Conservation (phyloP, 2,797 vertebrate species). For the Enteromius radiatus region DNA sequence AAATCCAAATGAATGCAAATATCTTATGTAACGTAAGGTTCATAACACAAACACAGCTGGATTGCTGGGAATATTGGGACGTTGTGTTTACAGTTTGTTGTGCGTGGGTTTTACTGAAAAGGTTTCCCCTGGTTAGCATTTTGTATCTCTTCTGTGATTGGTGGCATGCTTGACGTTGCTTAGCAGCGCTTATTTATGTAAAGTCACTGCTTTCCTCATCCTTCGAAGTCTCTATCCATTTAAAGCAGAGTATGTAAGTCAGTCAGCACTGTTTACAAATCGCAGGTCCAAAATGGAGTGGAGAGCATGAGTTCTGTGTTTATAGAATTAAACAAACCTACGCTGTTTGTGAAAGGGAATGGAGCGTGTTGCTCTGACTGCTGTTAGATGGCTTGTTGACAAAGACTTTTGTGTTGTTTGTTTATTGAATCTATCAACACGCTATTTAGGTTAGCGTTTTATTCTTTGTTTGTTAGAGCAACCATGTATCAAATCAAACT, state of each 20-base stretch:
- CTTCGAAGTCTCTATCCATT: conserved; percentile 37
- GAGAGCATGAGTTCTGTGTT: conserved; percentile 35
- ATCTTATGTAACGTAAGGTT: background rate
- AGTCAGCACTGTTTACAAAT: conserved; percentile 29
- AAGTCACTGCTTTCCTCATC: background rate
- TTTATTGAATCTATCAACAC: background rate
- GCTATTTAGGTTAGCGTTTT: background rate
- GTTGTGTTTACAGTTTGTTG: background rate
- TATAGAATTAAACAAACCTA: conserved; percentile 31
- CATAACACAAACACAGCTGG: conserved; percentile 3
- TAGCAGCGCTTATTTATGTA: conserved; percentile 26
- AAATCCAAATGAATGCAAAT: background rate
- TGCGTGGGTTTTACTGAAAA: background rate
- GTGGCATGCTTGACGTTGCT: background rate
- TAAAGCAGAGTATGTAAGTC: conserved; percentile 38
- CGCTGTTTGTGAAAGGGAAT: conserved; percentile 20
- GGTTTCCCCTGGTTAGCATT: background rate
- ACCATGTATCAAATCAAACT: background rate
- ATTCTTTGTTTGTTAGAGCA: background rate
- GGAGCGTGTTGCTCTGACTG: background rate
- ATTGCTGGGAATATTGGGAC: background rate
- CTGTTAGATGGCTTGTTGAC: background rate
- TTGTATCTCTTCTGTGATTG: background rate
- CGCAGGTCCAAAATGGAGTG: conserved; percentile 25
- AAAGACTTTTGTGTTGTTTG: background rate